phyloP scores from a whole-genome alignment of 1,140 invertebrate species.

The Plutomurus gul region DNA sequence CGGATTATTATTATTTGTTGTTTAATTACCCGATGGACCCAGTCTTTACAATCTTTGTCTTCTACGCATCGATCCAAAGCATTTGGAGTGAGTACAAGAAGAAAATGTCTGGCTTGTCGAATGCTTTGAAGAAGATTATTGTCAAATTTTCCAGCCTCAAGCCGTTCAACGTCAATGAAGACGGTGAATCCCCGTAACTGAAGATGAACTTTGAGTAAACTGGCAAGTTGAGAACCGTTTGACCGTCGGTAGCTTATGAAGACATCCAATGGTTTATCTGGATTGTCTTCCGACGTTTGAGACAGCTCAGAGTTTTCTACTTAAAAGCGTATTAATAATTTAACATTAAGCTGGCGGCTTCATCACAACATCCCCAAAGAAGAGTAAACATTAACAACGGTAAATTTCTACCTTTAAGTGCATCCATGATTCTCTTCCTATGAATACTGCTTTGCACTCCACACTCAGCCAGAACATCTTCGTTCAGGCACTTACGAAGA shows the following conservation, averaged over 20 bases:
- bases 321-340: conserved; percentile 54
- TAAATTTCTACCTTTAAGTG: conserved; percentile 72
- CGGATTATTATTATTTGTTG: background rate
- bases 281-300: conserved; percentile 69
- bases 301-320: conserved; percentile 65
- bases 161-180: conserved; percentile 92
- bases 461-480: conserved; percentile 88
- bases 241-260: conserved; percentile 98
- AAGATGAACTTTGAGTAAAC: conserved; percentile 89
- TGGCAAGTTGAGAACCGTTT: conserved; percentile 96
- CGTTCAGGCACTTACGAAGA: conserved; percentile 69
- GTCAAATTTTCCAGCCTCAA: conserved; percentile 98
- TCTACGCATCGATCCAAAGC: conserved; percentile 91
- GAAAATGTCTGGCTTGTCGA: conserved; percentile 92
- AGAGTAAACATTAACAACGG: background rate
- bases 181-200: conserved; percentile 91
- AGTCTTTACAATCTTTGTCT: conserved; percentile 94
- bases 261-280: conserved; percentile 89
- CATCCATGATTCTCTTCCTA: conserved; percentile 82
- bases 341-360: background rate
- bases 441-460: conserved; percentile 94
- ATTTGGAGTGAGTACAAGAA: conserved; percentile 92
- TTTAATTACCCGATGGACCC: conserved; percentile 88
- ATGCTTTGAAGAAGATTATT: conserved; percentile 97
- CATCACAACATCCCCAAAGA: background rate